Conservation (phyloP, 2,888 invertebrate genomes). For the Sesia apiformis region DNA sequence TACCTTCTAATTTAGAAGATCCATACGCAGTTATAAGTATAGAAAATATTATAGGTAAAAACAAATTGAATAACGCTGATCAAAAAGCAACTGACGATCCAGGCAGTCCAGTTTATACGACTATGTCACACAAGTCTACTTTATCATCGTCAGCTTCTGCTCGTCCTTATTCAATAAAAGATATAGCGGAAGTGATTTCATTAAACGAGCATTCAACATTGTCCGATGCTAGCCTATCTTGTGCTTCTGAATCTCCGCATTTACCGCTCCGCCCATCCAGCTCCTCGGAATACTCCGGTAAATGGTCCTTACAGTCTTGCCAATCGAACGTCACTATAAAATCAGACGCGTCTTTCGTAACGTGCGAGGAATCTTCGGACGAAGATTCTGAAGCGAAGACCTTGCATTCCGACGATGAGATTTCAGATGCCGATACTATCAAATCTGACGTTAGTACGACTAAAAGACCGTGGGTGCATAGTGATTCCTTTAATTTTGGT, state of each 20-base stretch:
- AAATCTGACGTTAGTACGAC: conserved; percentile 54
- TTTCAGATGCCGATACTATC: conserved; percentile 57
- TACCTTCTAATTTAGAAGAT: conserved; percentile 51
- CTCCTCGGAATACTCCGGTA: conserved; percentile 65
- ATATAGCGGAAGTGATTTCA: conserved; percentile 59
- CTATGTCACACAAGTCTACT: conserved; percentile 46
- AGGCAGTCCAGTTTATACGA: conserved; percentile 31
- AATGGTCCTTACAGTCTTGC: conserved; percentile 60
- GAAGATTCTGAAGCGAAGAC: conserved; percentile 48
- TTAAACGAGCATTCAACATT: conserved; percentile 42
- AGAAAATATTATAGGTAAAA: conserved; percentile 37
- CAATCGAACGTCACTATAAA: conserved; percentile 56
- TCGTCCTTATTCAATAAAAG: conserved; percentile 57
- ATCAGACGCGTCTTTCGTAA: conserved; percentile 56
- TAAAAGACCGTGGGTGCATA: conserved; percentile 64
- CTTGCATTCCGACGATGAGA: conserved; percentile 57
- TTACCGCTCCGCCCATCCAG: conserved; percentile 51
- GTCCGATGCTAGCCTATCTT: conserved; percentile 43
- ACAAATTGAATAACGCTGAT: conserved; percentile 19
- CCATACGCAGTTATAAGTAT: conserved; percentile 50
- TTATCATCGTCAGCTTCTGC: conserved; percentile 39
- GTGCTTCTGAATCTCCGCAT: conserved; percentile 49
- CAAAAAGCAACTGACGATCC: conserved; percentile 3
- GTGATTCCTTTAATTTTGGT: conserved; percentile 60
- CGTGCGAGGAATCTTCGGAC: conserved; percentile 56